Percentiles rank a stretch among this genome's conserved stretches.
Evolutionary conservation across 2,113 vertebrate species (phyloP).

Genomic region (Syrrhaptes paradoxus): DNA sequence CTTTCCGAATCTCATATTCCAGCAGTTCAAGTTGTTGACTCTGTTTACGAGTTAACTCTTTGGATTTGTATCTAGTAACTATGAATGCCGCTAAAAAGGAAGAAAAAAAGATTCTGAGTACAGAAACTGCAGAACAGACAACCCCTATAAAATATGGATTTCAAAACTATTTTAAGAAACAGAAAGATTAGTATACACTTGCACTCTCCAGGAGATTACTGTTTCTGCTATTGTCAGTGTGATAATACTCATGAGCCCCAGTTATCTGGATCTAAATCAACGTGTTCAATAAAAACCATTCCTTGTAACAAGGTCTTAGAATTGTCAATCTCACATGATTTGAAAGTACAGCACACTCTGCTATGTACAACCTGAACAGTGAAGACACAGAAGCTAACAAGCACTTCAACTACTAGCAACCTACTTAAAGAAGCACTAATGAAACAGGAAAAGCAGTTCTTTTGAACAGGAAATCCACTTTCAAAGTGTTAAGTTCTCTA

Average conservation of each 20-base stretch:
- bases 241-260: neutral
- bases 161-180: neutral
- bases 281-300: neutral
- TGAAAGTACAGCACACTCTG: neutral
- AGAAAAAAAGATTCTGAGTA: neutral
- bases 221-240: neutral
- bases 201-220: neutral
- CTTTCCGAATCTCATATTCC: slow-evolving; percentile 89
- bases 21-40: slow-evolving; percentile 85
- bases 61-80: slow-evolving; percentile 83
- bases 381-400: neutral
- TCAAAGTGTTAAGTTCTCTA: neutral
- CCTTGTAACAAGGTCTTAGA: neutral
- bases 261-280: neutral
- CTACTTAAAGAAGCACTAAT: neutral
- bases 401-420: neutral
- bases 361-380: neutral
- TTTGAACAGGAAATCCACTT: neutral
- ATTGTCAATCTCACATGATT: neutral
- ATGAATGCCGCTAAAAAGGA: slow-evolving; percentile 72
- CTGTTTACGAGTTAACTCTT: slow-evolving; percentile 81
- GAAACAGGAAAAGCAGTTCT: neutral
- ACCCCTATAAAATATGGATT: neutral
- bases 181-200: neutral
- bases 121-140: neutral